phyloP scores from a whole-genome alignment of 2,113 vertebrate genomes.

The Rhinopomastus cyanomelas region DNA sequence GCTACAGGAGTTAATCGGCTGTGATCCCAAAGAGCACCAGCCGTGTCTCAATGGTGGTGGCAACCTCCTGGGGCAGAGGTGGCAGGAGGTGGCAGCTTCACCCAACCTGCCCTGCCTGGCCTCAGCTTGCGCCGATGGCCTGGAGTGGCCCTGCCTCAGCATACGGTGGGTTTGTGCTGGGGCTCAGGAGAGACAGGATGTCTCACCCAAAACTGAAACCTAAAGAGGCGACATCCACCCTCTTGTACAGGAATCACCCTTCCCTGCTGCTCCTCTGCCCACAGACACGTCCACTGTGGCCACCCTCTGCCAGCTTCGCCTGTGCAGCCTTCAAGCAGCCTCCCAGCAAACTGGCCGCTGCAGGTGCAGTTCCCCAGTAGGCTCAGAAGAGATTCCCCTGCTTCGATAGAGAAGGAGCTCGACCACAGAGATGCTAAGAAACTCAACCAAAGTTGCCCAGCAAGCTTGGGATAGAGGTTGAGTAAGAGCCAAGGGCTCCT shows the following conservation, averaged over 20 bases:
- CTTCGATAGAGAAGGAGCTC: background rate
- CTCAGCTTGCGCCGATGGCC: background rate
- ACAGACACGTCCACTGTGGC: background rate
- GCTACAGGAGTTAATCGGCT: background rate
- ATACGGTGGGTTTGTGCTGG: fast-evolving
- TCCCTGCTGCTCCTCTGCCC: background rate
- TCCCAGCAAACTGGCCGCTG: background rate
- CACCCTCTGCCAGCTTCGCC: background rate
- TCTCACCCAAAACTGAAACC: background rate
- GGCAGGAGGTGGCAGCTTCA: background rate
- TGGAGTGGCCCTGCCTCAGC: background rate
- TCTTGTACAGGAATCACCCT: background rate
- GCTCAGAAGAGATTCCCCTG: background rate
- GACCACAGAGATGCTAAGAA: background rate
- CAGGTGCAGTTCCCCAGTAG: background rate
- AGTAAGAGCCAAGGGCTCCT: background rate
- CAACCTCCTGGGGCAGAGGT: background rate
- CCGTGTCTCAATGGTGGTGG: background rate
- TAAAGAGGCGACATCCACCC: background rate
- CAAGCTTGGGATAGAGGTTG: background rate
- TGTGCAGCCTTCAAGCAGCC: fast-evolving
- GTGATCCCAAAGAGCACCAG: background rate
- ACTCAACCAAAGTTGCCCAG: background rate
- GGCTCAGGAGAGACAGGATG: background rate
- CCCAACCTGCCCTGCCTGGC: background rate